These are phyloP conservation scores for Junco hyemalis DNA, from an alignment of 2,113 vertebrate species.

Conservation along the genomic window DNA sequence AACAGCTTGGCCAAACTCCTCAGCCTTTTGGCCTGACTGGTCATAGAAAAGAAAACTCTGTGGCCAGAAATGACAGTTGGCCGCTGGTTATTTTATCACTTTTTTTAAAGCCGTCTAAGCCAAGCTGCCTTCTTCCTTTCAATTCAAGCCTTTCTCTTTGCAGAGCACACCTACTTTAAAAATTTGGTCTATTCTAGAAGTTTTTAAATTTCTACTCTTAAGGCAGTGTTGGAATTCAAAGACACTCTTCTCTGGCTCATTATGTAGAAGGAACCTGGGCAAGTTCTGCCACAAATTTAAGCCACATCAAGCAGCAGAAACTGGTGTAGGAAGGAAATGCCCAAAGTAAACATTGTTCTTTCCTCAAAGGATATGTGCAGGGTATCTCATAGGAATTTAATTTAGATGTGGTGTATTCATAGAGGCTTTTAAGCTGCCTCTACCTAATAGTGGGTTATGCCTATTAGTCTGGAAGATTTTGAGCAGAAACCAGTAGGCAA, in stretches of 20 bases:
- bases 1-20: background rate
- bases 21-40: background rate
- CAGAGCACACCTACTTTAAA: background rate
- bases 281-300: background rate
- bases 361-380: background rate
- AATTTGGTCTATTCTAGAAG: background rate
- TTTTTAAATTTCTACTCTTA: background rate
- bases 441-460: background rate
- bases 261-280: background rate
- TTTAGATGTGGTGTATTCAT: background rate
- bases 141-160: background rate
- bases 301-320: background rate
- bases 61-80: background rate
- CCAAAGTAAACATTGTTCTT: background rate
- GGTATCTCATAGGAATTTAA: background rate
- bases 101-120: background rate
- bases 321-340: background rate
- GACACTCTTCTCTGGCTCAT: background rate
- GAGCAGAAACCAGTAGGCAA: background rate
- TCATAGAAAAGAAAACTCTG: background rate
- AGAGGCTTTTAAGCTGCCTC: background rate
- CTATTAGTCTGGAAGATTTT: background rate
- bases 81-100: background rate
- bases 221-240: background rate
- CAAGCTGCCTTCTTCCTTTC: background rate